phyloP scores from a whole-genome alignment of 2,797 vertebrate species.

The Gambusia yucatana region DNA sequence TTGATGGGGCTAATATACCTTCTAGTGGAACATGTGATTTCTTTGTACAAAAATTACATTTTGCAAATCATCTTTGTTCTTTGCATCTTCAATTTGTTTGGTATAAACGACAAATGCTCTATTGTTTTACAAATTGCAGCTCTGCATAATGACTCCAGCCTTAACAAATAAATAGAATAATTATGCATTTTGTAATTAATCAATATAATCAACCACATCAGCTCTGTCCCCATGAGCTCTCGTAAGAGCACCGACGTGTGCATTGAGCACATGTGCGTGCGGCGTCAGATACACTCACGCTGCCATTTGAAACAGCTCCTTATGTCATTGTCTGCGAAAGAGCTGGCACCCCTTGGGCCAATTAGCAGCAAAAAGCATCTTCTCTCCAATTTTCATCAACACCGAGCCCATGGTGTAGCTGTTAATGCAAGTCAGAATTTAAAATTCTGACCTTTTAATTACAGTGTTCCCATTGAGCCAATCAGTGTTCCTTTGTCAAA shows the following conservation, averaged over 20 bases:
- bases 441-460: slow-evolving; percentile 69
- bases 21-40: neutral
- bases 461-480: slow-evolving; percentile 52
- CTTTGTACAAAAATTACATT: neutral
- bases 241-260: slow-evolving; percentile 31
- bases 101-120: neutral
- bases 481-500: slow-evolving; percentile 60
- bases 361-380: slow-evolving; percentile 52
- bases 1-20: neutral
- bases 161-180: slow-evolving; percentile 43
- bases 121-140: slow-evolving; percentile 8
- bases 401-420: slow-evolving; percentile 45
- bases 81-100: neutral
- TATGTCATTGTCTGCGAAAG: slow-evolving; percentile 32
- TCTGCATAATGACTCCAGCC: slow-evolving; percentile 24
- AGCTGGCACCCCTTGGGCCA: slow-evolving; percentile 39
- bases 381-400: slow-evolving; percentile 67
- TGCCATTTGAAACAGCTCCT: slow-evolving; percentile 27
- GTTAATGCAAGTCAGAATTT: slow-evolving; percentile 47
- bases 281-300: slow-evolving; percentile 7
- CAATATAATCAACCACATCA: slow-evolving; percentile 65
- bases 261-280: slow-evolving; percentile 13
- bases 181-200: slow-evolving; percentile 55
- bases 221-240: slow-evolving; percentile 46
- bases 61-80: slow-evolving; percentile 2